phyloP scores from a whole-genome alignment of 2,113 vertebrate genomes.

The Periophthalmus modestus region DNA sequence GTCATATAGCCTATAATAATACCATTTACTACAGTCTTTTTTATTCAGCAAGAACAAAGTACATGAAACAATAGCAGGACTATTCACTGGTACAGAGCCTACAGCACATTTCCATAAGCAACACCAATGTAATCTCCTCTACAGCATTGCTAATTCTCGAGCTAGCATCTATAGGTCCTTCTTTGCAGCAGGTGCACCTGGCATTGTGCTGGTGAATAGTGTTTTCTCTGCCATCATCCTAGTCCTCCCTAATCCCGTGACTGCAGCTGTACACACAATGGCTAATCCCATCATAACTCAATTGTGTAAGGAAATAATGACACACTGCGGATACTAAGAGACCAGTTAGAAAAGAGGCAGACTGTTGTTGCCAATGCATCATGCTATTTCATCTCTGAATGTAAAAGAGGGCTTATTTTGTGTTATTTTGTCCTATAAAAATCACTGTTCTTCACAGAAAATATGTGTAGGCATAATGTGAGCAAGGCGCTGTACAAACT shows the following conservation, averaged over 20 bases:
- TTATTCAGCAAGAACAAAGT: not conserved
- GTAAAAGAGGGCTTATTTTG: not conserved
- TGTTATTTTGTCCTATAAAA: not conserved
- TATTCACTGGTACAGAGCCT: not conserved
- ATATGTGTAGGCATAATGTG: slow-evolving; percentile 2
- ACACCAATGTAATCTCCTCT: not conserved
- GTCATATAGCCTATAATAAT: not conserved
- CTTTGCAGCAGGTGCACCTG: slow-evolving; percentile 18
- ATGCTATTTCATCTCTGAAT: slow-evolving; percentile 10
- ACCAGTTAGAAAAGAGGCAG: slow-evolving; percentile 45
- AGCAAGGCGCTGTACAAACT: slow-evolving; percentile 32
- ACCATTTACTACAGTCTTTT: not conserved
- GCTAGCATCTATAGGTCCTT: slow-evolving; percentile 20
- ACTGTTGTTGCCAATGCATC: slow-evolving; percentile 52
- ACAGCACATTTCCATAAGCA: not conserved
- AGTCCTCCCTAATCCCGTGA: slow-evolving; percentile 69
- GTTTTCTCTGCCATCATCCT: slow-evolving; percentile 60
- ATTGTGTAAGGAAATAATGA: slow-evolving; percentile 72
- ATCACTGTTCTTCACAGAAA: not conserved
- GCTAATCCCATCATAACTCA: slow-evolving; percentile 69
- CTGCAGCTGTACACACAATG: slow-evolving; percentile 72
- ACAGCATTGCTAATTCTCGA: slow-evolving; percentile 21
- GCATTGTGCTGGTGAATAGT: slow-evolving; percentile 46
- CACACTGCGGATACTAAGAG: slow-evolving; percentile 50
- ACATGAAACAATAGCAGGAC: not conserved